phyloP scores from a whole-genome alignment of 2,888 invertebrate genomes.

The Ganaspis brasiliensis region DNA sequence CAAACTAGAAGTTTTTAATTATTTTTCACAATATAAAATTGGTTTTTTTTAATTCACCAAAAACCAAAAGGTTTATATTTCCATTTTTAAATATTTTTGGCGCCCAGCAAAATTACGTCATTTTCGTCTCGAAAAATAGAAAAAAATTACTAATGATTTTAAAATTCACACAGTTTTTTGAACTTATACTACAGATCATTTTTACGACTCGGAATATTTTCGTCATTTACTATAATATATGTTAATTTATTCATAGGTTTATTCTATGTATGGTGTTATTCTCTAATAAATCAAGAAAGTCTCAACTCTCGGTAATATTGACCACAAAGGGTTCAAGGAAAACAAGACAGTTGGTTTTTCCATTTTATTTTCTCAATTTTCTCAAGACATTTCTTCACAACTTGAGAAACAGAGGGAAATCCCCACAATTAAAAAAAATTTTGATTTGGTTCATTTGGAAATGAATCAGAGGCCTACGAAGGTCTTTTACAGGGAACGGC shows the following conservation, averaged over 20 bases:
- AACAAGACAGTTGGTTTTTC: conserved; percentile 10
- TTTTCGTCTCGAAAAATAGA: no score
- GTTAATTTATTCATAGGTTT: neutral
- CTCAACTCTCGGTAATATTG: neutral
- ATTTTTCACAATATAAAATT: no score
- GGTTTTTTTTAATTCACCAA: no score
- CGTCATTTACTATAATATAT: no score
- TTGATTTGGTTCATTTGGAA: conserved; percentile 32
- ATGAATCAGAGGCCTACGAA: conserved; percentile 27
- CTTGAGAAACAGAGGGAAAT: conserved; percentile 23
- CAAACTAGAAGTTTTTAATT: no score
- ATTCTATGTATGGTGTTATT: neutral
- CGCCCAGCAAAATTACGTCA: no score
- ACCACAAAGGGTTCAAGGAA: conserved; percentile 20
- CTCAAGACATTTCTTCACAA: neutral
- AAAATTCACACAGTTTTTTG: no score
- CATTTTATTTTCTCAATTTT: conserved; percentile 13
- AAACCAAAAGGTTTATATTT: no score
- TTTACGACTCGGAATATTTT: neutral
- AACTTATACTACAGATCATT: no score
- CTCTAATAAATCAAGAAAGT: no score
- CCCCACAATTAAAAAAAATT: conserved; percentile 4
- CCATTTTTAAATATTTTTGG: no score
- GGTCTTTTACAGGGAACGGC: conserved; percentile 50
- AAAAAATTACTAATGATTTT: no score